Conservation (phyloP, 2,888 invertebrate species). For the Pristionchus exspectatus region DNA sequence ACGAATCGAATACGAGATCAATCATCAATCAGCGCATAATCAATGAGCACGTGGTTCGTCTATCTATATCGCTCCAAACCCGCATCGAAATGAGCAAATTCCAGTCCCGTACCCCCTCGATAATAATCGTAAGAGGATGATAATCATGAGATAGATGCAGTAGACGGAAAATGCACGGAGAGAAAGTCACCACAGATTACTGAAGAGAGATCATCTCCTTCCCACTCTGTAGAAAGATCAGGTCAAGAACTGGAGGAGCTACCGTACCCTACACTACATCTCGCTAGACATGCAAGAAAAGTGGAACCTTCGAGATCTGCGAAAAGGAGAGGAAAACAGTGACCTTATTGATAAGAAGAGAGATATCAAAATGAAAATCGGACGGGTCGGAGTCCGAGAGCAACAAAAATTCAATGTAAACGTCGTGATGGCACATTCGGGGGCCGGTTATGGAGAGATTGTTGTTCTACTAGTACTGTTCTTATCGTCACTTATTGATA, state of each 20-base stretch:
- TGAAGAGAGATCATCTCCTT: not conserved
- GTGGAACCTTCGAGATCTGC: slow-evolving; percentile 15
- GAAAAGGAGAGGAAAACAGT: slow-evolving; percentile 5
- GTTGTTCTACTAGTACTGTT: not conserved
- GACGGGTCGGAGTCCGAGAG: not conserved
- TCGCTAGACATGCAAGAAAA: not conserved
- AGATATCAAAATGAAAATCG: not conserved
- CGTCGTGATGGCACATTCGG: not conserved
- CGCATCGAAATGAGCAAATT: slow-evolving; percentile 8
- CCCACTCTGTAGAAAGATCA: not conserved
- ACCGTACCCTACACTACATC: not conserved
- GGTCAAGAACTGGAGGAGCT: not conserved
- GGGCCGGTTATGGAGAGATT: not conserved
- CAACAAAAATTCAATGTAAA: not conserved
- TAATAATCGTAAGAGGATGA: slow-evolving; percentile 17
- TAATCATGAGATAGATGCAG: not conserved
- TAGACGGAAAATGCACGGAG: slow-evolving; percentile 11
- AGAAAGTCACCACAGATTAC: not conserved
- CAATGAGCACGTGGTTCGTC: slow-evolving; percentile 11
- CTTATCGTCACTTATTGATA: slow-evolving; percentile 5
- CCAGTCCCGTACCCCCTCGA: not conserved
- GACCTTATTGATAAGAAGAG: slow-evolving; percentile 18
- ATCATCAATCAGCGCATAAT: not conserved
- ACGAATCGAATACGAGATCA: not conserved
- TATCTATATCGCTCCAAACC: not conserved